Evolutionary conservation across 2,797 vertebrate genomes (phyloP).

Genomic region (Gymnoscopelus braueri): DNA sequence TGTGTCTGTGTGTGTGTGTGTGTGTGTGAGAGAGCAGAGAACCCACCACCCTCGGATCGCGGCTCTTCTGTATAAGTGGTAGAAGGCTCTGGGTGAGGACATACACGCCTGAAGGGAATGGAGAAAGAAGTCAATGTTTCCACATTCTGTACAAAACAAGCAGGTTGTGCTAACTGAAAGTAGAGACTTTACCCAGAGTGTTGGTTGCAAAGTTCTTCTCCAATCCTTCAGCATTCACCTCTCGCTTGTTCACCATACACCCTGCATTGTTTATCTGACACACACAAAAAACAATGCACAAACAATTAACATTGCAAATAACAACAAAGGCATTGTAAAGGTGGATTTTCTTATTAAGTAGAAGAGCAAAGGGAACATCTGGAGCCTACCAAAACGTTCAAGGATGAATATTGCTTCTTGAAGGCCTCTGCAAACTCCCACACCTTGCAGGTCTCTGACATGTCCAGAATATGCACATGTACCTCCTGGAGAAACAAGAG

Average conservation of each 20-base stretch:
- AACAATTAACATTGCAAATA: not conserved
- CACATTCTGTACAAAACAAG: not conserved
- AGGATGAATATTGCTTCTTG: conserved; percentile 70
- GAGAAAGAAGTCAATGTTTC: not conserved
- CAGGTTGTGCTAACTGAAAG: not conserved
- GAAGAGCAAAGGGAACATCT: not conserved
- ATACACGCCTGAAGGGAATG: conserved; percentile 68
- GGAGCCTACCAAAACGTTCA: conserved; percentile 79
- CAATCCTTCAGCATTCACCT: conserved; percentile 73
- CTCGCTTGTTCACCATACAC: conserved; percentile 77
- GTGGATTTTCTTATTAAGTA: conserved; percentile 4
- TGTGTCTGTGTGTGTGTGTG: conserved; percentile 17
- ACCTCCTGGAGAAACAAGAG: conserved; percentile 69
- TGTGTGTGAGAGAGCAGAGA: not conserved
- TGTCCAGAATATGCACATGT: conserved; percentile 76
- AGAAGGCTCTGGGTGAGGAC: conserved; percentile 80
- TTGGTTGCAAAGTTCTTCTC: conserved; percentile 84
- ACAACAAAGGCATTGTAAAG: too few relatives aligned
- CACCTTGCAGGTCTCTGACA: conserved; percentile 77
- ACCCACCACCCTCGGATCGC: conserved; percentile 81
- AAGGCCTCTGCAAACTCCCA: conserved; percentile 83
- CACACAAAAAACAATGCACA: not conserved
- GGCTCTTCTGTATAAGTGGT: conserved; percentile 79
- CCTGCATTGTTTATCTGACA: conserved; percentile 82
- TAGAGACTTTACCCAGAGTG: conserved; percentile 75